These are phyloP conservation scores for Asteroscopus sphinx DNA, from an alignment of 2,888 invertebrate genomes.

Conservation along the genomic window DNA sequence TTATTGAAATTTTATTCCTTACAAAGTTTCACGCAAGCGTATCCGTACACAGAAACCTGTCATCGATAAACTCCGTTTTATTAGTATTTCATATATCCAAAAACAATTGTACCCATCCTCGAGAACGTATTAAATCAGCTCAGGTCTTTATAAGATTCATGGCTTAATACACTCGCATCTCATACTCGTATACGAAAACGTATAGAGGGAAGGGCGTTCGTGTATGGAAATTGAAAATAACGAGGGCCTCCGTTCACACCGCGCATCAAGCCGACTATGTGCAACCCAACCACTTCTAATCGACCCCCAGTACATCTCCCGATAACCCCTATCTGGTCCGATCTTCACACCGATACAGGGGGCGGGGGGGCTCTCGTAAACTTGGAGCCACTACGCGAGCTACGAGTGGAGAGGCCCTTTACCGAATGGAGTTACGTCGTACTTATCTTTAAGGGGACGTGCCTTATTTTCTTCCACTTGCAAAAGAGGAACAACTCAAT, in stretches of 20 bases:
- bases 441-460: conserved; percentile 88
- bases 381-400: conserved; percentile 80
- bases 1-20: conserved; percentile 52
- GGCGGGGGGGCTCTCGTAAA: conserved; percentile 74
- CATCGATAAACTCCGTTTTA: conserved; percentile 60
- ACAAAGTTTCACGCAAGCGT: conserved; percentile 47
- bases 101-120: conserved; percentile 67
- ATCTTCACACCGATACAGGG: conserved; percentile 75
- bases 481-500: conserved; percentile 80
- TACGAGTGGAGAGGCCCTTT: conserved; percentile 86
- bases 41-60: conserved; percentile 36
- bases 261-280: conserved; percentile 84
- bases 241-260: conserved; percentile 87
- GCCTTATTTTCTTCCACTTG: conserved; percentile 86
- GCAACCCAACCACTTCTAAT: conserved; percentile 76
- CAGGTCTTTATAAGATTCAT: conserved; percentile 87
- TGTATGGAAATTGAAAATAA: conserved; percentile 90
- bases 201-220: conserved; percentile 82
- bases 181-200: conserved; percentile 82
- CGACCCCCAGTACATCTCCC: conserved; percentile 75
- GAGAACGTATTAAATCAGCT: conserved; percentile 77
- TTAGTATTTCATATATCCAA: conserved; percentile 61
- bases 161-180: conserved; percentile 84
- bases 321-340: conserved; percentile 76
- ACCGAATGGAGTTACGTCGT: conserved; percentile 88